A percentile compares a stretch with the other conserved stretches of the same genome.
These are phyloP conservation scores for Drosophila rufa DNA, from an alignment of 1,140 invertebrate genomes.

Conservation along the genomic window DNA sequence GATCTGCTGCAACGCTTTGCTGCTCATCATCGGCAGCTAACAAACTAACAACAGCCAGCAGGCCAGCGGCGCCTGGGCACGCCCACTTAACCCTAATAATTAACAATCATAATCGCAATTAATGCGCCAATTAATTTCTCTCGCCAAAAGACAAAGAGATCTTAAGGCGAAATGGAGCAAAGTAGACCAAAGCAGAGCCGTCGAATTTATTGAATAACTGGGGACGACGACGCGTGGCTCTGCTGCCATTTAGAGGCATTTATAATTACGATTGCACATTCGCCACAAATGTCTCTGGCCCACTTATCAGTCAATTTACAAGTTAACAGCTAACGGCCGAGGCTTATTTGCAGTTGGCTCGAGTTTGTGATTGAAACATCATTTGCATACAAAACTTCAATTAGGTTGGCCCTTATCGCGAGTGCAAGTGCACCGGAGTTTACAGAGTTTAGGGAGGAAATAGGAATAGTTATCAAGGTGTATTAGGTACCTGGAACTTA, in stretches of 20 bases:
- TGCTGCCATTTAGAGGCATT: slow-evolving; percentile 15
- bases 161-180: slow-evolving; percentile 18
- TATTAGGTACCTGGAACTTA: too few species aligned
- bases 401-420: slow-evolving; percentile 15
- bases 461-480: too few species aligned
- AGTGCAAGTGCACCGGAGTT: neutral
- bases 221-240: slow-evolving; percentile 33
- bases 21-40: slow-evolving; percentile 29
- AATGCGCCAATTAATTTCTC: slow-evolving; percentile 61
- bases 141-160: slow-evolving; percentile 14
- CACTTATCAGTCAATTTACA: slow-evolving; percentile 31
- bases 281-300: slow-evolving; percentile 24
- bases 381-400: slow-evolving; percentile 55
- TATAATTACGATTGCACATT: slow-evolving; percentile 9
- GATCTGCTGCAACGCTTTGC: slow-evolving; percentile 82
- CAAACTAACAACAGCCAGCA: slow-evolving; percentile 28
- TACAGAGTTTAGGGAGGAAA: too few species aligned
- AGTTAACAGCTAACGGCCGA: slow-evolving; percentile 18
- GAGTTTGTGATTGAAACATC: slow-evolving; percentile 21
- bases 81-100: slow-evolving; percentile 75
- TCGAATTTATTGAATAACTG: slow-evolving; percentile 42
- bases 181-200: slow-evolving; percentile 21
- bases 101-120: slow-evolving; percentile 63
- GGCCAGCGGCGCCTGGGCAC: slow-evolving; percentile 39
- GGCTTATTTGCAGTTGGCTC: slow-evolving; percentile 30